Percentiles rank a stretch among this genome's conserved stretches.
phyloP scores from a whole-genome alignment of 2,888 invertebrate species.

The Lasioglossum vierecki region DNA sequence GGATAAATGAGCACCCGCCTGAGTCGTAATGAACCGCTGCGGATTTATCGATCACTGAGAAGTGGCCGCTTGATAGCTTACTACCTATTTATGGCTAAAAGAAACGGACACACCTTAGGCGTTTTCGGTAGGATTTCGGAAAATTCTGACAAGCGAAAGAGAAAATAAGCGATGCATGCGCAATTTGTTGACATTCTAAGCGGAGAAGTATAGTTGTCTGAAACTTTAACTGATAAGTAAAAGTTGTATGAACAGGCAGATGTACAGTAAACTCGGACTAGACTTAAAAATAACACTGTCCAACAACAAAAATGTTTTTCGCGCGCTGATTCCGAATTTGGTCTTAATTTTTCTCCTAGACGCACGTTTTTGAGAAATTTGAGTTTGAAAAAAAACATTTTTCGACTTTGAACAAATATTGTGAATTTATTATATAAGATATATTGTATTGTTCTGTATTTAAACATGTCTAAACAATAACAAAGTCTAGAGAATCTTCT shows the following conservation, averaged over 20 bases:
- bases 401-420: too few species aligned
- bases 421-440: too few species aligned
- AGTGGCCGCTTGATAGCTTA: neutral
- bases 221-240: neutral
- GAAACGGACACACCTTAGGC: neutral
- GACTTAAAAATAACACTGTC: neutral
- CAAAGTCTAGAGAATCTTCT: too few species aligned
- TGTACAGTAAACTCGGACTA: neutral
- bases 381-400: too few species aligned
- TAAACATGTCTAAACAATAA: too few species aligned
- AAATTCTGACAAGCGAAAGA: neutral
- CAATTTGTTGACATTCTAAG: too few species aligned
- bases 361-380: too few species aligned
- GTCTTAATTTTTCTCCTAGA: too few species aligned
- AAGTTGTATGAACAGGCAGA: neutral
- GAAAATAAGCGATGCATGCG: too few species aligned
- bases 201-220: neutral
- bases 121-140: neutral
- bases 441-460: too few species aligned
- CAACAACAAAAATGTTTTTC: too few species aligned
- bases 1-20: slow-evolving; percentile 48
- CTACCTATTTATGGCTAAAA: neutral
- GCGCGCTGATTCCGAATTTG: too few species aligned
- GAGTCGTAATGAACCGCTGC: slow-evolving; percentile 47
- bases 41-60: slow-evolving; percentile 32